Percentiles rank a stretch among this genome's conserved stretches.
These are phyloP conservation scores for Arctopsyche grandis DNA, from an alignment of 1,140 invertebrate species.

Conservation along the genomic window DNA sequence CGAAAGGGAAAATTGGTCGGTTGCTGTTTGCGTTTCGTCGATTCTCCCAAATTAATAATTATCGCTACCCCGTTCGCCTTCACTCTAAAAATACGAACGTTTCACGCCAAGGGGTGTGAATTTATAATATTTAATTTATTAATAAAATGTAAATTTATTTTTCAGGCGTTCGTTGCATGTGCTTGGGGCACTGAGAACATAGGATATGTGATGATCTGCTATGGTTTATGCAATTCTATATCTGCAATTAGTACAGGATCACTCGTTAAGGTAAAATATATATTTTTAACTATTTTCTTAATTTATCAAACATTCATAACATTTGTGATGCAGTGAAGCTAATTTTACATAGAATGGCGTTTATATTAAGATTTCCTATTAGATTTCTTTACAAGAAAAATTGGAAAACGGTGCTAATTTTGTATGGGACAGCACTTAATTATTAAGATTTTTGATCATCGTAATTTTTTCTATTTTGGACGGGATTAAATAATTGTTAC, in stretches of 20 bases:
- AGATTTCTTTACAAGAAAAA: no score
- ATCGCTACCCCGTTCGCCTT: not conserved
- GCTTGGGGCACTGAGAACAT: conserved; percentile 88
- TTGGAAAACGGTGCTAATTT: no score
- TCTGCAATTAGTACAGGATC: conserved; percentile 83
- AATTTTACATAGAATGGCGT: no score
- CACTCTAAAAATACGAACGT: not conserved
- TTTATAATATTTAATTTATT: not conserved
- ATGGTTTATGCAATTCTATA: conserved; percentile 83
- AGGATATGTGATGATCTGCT: conserved; percentile 92
- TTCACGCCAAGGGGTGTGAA: not conserved
- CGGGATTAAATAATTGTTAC: no score
- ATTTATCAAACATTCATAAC: no score
- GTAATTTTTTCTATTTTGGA: no score
- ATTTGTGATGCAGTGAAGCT: no score
- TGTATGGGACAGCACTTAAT: no score
- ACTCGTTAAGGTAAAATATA: conserved; percentile 72
- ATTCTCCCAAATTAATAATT: conserved; percentile 25
- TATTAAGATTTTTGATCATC: no score
- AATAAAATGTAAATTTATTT: not conserved
- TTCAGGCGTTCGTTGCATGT: conserved; percentile 85
- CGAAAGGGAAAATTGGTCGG: not conserved
- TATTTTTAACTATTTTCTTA: no score
- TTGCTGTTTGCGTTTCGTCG: conserved; percentile 19
- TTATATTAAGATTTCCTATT: no score